A percentile compares a stretch with the other conserved stretches of the same genome.
Evolutionary conservation across 2,888 invertebrate species (phyloP).

Genomic region (Macaria notata): DNA sequence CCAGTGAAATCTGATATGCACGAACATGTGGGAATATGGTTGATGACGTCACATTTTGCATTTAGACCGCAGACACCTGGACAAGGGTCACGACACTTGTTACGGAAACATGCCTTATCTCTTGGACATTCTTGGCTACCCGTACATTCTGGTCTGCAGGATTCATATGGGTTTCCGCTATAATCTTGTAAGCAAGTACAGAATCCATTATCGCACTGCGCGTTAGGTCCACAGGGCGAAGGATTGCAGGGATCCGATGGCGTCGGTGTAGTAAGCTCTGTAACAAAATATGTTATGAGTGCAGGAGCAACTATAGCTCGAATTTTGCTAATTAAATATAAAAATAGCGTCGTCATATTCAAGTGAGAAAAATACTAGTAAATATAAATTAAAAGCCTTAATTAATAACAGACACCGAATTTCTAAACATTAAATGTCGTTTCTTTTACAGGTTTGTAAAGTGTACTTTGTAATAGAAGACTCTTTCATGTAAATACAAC

Average conservation of each 20-base stretch:
- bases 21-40: conserved; percentile 88
- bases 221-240: conserved; percentile 88
- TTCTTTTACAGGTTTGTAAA: no score
- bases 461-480: no score
- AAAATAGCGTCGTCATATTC: no score
- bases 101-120: conserved; percentile 87
- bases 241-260: conserved; percentile 85
- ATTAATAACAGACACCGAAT: no score
- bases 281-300: conserved; percentile 32
- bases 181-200: conserved; percentile 87
- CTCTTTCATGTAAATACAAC: no score
- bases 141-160: conserved; percentile 88
- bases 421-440: no score
- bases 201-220: conserved; percentile 85
- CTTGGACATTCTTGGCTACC: conserved; percentile 87
- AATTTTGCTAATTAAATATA: no score
- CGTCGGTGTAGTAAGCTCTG: conserved; percentile 62
- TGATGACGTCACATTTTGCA: conserved; percentile 88
- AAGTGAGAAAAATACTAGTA: no score
- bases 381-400: no score
- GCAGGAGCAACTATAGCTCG: no score
- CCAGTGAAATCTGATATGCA: conserved; percentile 87
- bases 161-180: conserved; percentile 87
- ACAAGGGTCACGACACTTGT: conserved; percentile 89
- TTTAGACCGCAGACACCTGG: conserved; percentile 88